Conservation (phyloP, 1,140 invertebrate species). For the Drosophila yakuba region DNA sequence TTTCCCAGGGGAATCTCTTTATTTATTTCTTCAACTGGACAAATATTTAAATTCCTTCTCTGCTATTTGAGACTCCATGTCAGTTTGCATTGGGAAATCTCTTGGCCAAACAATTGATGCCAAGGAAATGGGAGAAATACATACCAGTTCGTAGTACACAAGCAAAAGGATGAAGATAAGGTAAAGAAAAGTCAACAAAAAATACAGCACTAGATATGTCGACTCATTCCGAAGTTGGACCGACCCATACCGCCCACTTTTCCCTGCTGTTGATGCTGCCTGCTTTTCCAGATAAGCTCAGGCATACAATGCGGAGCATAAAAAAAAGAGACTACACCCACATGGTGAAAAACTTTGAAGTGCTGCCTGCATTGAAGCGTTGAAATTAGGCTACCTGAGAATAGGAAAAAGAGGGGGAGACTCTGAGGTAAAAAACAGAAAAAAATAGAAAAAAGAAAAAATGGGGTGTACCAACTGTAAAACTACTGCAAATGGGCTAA, state of each 20-base stretch:
- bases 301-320: conserved; percentile 26
- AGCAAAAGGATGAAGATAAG: conserved; percentile 25
- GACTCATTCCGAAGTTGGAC: conserved; percentile 23
- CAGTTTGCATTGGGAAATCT: conserved; percentile 59
- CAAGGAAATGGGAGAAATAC: background rate
- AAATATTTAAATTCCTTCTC: conserved; percentile 31
- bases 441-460: no score
- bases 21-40: background rate
- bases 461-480: conserved; percentile 35
- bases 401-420: conserved; percentile 9
- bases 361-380: conserved; percentile 73
- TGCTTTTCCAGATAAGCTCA: conserved; percentile 66
- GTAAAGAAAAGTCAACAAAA: conserved; percentile 18
- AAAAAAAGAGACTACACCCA: conserved; percentile 24
- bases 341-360: conserved; percentile 23
- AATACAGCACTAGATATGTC: conserved; percentile 32
- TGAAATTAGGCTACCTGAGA: conserved; percentile 78
- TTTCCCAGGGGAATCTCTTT: background rate
- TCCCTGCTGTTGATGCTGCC: conserved; percentile 60
- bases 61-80: conserved; percentile 43
- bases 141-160: background rate
- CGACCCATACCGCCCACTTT: conserved; percentile 15
- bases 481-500: conserved; percentile 75
- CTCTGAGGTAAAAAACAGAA: no score
- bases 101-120: conserved; percentile 25